A percentile compares a stretch with the other conserved stretches of the same genome.
These are phyloP conservation scores for Himalopsyche anomala DNA, from an alignment of 2,888 invertebrate species.

Conservation along the genomic window DNA sequence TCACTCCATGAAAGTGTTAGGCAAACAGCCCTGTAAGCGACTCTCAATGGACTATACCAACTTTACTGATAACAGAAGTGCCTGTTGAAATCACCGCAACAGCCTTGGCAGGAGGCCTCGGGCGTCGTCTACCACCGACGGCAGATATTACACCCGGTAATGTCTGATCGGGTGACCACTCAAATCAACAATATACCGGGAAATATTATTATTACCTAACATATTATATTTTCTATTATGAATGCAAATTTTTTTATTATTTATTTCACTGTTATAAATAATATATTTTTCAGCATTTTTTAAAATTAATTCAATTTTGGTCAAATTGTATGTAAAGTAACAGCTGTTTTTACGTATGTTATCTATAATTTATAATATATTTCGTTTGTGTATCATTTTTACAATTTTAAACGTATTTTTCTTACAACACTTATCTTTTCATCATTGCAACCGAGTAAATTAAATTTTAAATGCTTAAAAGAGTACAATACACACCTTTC, in stretches of 20 bases:
- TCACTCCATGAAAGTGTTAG: neutral
- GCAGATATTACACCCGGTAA: slow-evolving; percentile 49
- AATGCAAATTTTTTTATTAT: no score
- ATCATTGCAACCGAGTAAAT: slow-evolving; percentile 28
- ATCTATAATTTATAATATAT: neutral
- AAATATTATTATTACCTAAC: neutral
- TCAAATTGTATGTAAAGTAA: no score
- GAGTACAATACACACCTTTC: slow-evolving; percentile 32
- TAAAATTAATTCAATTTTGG: no score
- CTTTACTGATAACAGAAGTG: slow-evolving; percentile 24
- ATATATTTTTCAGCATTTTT: no score
- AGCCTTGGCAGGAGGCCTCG: slow-evolving; percentile 56
- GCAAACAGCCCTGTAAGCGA: slow-evolving; percentile 29
- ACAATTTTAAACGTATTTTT: neutral
- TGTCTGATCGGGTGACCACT: slow-evolving; percentile 38
- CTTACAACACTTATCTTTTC: neutral
- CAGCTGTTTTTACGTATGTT: no score
- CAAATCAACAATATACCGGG: neutral
- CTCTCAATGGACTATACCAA: neutral
- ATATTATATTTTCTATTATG: neutral
- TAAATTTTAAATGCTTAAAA: slow-evolving; percentile 28
- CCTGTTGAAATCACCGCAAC: slow-evolving; percentile 56
- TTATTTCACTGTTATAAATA: no score
- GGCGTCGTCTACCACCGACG: slow-evolving; percentile 57
- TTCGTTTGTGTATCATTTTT: neutral